Base-by-base conservation (phyloP, 2,113 vertebrate genomes). In the Gorilla gorilla region DNA sequence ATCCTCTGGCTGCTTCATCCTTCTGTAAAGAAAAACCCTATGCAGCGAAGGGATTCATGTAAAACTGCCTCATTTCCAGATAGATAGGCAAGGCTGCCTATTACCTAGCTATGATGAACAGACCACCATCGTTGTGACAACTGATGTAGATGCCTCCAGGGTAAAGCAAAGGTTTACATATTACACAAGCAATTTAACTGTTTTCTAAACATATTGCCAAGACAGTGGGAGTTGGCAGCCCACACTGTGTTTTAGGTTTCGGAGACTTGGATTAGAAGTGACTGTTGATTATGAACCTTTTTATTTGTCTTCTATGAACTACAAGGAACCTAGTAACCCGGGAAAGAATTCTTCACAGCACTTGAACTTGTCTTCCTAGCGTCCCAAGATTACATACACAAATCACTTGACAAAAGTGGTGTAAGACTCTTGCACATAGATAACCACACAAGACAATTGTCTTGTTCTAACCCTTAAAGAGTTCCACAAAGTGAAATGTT, bases 141-240 rank as follows among this genome's bases (percentile, higher is more conserved):
- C 98, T 99, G 99, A 99, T 99, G 99, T 98, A 98, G 98, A 98
- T 99, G 99, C 99, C 99, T 99, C 99, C 97, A 96, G 99, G 99
- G 99, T 99, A 99, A 99, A 99, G 99, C 99, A 99, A 99, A 99
- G 99, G 99, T 99, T 99, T 99, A 99, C 99, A 99, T 99, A 99
- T 99, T 99, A 99, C 99, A 99, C 99, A 99, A 99, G 99, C 99
- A 99, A 99, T 99, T 99, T 99, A 98, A 99, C 99, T 99, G 99
- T 99, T 99, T 99, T 99, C 99, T 99, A 99, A 99, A 99, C 99
- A 99, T 99, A 99, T 99, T 99, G 99, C 99, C 99, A 99, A 99
- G 99, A 99, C 99, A 99, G 99, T 99, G 99, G 99, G 99, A 99
- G 99, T 98, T 99, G 99, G 99, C 99, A 99, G 99, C 98, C 98